These are phyloP conservation scores for Tetrao urogallus DNA, from an alignment of 2,113 vertebrate genomes.

Conservation along the genomic window DNA sequence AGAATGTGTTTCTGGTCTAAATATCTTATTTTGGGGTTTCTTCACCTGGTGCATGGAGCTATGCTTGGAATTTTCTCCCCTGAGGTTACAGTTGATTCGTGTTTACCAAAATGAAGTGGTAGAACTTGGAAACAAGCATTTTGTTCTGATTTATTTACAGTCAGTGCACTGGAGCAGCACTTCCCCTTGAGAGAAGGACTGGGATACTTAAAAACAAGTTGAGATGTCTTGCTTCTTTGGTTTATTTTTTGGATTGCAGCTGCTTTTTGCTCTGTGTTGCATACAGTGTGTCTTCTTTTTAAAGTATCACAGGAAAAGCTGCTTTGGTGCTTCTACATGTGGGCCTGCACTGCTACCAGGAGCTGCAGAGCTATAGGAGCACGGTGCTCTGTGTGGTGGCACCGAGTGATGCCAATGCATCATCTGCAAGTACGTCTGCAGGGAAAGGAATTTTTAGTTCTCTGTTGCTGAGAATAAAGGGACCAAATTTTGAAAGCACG, in stretches of 20 bases:
- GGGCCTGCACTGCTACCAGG: neutral
- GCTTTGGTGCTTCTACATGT: neutral
- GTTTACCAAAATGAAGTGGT: constrained; percentile 11
- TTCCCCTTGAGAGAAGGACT: neutral
- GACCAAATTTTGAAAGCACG: fast-evolving
- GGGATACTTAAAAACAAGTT: neutral
- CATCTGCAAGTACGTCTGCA: neutral
- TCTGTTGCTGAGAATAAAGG: neutral
- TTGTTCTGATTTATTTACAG: constrained; percentile 11
- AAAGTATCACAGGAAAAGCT: neutral
- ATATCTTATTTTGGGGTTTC: constrained; percentile 25
- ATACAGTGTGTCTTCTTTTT: neutral
- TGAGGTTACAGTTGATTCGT: constrained; percentile 18
- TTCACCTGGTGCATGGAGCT: constrained; percentile 27
- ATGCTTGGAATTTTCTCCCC: constrained; percentile 23
- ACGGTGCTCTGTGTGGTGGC: neutral
- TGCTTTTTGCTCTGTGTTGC: neutral
- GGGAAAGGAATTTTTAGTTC: neutral
- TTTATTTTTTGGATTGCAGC: neutral
- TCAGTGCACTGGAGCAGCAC: neutral
- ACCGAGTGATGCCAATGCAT: fast-evolving
- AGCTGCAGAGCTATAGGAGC: neutral
- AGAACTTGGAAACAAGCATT: neutral
- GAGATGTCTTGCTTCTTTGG: neutral
- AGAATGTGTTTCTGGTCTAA: neutral